A percentile compares a stretch with the other conserved stretches of the same genome.
phyloP scores from a whole-genome alignment of 2,113 vertebrate genomes.

The Scomber scombrus region DNA sequence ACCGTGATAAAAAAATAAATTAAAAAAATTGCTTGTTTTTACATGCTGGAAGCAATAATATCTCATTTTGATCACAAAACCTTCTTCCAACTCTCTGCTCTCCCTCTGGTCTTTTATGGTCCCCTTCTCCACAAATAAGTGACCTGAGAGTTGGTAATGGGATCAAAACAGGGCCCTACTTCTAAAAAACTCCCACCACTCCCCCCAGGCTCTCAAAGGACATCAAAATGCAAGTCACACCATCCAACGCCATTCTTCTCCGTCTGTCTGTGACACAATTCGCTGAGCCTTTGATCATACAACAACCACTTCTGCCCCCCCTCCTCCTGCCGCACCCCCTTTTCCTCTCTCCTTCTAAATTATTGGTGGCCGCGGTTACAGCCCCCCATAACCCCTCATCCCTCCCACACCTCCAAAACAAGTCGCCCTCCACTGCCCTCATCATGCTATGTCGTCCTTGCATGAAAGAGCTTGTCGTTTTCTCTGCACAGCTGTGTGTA shows the following conservation, averaged over 20 bases:
- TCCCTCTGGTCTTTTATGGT: not conserved
- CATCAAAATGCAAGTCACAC: slow-evolving; percentile 84
- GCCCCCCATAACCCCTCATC: slow-evolving; percentile 21
- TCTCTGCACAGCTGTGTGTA: not conserved
- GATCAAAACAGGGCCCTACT: slow-evolving; percentile 70
- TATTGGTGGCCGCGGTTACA: slow-evolving; percentile 65
- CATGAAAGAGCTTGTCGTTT: slow-evolving; percentile 21
- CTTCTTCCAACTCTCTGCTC: not conserved
- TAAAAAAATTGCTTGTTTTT: no score
- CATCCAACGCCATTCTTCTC: slow-evolving; percentile 71
- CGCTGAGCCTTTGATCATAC: slow-evolving; percentile 81
- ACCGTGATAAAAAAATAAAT: no score
- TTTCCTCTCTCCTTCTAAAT: slow-evolving; percentile 55
- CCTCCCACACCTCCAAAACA: slow-evolving; percentile 36
- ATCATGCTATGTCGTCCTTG: slow-evolving; percentile 11
- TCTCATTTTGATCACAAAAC: not conserved
- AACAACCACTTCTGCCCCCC: slow-evolving; percentile 64
- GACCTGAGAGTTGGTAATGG: slow-evolving; percentile 61
- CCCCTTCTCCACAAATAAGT: slow-evolving; percentile 20
- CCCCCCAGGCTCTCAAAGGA: slow-evolving; percentile 53
- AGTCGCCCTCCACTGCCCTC: slow-evolving; percentile 33
- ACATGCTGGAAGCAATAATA: no score
- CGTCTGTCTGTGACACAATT: slow-evolving; percentile 76
- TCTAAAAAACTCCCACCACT: slow-evolving; percentile 32
- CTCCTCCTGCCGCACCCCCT: slow-evolving; percentile 20